Conservation (phyloP, 2,113 vertebrate genomes). For the Larimichthys polyactis region DNA sequence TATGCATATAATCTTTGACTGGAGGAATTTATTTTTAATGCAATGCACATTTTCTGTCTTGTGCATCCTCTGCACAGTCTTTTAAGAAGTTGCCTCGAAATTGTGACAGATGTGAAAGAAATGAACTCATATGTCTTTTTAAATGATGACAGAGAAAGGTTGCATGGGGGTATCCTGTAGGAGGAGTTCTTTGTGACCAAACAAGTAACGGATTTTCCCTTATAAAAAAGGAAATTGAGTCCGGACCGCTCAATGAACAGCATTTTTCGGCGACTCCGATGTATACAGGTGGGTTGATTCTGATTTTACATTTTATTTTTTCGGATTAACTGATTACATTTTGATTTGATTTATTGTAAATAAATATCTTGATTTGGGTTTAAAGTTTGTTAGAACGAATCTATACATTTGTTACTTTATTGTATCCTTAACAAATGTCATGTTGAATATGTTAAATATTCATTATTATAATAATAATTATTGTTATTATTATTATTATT, state of each 20-base stretch:
- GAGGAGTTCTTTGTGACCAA: slow-evolving; percentile 77
- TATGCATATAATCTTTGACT: slow-evolving; percentile 6
- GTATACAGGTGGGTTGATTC: slow-evolving; percentile 72
- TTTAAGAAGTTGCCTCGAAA: slow-evolving; percentile 22
- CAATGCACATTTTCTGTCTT: slow-evolving; percentile 7
- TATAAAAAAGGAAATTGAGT: slow-evolving; percentile 77
- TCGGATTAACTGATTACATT: neutral
- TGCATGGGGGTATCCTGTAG: slow-evolving; percentile 70
- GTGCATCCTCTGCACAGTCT: slow-evolving; percentile 25
- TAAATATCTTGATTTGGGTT: neutral
- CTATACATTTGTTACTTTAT: neutral
- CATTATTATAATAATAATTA: neutral
- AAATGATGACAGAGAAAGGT: slow-evolving; percentile 62
- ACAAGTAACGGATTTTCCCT: slow-evolving; percentile 76
- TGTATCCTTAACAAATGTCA: neutral
- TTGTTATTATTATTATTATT: neutral
- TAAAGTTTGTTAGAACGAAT: neutral
- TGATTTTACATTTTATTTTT: neutral
- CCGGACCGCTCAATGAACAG: slow-evolving; percentile 58
- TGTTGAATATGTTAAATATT: neutral
- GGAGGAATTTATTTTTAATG: slow-evolving; percentile 21
- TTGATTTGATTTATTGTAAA: neutral
- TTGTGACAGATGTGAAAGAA: slow-evolving; percentile 36
- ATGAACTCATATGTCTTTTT: slow-evolving; percentile 52
- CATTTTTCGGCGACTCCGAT: slow-evolving; percentile 27